Conservation (phyloP, 2,888 invertebrate genomes). For the Laspeyria flexula region DNA sequence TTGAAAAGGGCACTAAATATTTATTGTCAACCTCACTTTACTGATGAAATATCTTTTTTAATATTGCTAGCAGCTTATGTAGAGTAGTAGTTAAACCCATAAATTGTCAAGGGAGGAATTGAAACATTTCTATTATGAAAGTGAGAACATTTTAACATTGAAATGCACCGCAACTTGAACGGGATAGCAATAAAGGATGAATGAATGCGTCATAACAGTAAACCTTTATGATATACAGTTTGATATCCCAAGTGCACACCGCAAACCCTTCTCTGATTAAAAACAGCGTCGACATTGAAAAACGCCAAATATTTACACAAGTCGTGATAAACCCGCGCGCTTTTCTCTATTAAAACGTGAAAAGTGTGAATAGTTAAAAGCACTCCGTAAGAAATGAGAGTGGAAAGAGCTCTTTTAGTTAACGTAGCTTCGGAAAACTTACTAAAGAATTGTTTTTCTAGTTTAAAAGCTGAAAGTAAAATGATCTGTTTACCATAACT, state of each 20-base stretch:
- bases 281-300: constrained; percentile 38
- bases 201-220: constrained; percentile 30
- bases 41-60: not conserved
- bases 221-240: constrained; percentile 39
- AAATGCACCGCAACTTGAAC: constrained; percentile 30
- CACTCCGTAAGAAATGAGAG: constrained; percentile 49
- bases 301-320: constrained; percentile 46
- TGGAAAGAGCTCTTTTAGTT: constrained; percentile 18
- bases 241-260: constrained; percentile 37
- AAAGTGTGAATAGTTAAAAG: constrained; percentile 57
- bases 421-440: not conserved
- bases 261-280: constrained; percentile 48
- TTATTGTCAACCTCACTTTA: not conserved
- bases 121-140: constrained; percentile 16
- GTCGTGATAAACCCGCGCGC: constrained; percentile 25
- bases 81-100: not conserved
- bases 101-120: constrained; percentile 1
- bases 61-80: not conserved
- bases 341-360: constrained; percentile 44
- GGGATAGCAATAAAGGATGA: constrained; percentile 23
- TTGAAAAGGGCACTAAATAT: not conserved
- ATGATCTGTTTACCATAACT: too few relatives aligned
- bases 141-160: constrained; percentile 10
- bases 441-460: constrained; percentile 11
- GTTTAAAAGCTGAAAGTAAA: not conserved